phyloP scores from a whole-genome alignment of 2,888 invertebrate genomes.

The Junonia oenone region DNA sequence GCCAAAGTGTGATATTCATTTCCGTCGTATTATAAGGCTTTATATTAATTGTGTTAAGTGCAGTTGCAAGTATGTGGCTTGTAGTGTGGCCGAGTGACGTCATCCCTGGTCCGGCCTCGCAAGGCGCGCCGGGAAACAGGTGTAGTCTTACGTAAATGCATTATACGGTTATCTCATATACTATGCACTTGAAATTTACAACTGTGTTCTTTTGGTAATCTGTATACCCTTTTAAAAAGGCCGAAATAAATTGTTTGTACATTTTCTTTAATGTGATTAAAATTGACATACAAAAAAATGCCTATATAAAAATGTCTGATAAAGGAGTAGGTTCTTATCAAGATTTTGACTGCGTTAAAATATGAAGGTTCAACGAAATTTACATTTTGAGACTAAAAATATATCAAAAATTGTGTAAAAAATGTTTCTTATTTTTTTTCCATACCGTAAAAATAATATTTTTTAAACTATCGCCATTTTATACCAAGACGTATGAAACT shows the following conservation, averaged over 20 bases:
- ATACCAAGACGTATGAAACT: too few species aligned
- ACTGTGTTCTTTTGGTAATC: neutral
- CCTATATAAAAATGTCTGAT: too few species aligned
- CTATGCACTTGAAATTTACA: slow-evolving; percentile 6
- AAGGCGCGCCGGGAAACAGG: slow-evolving; percentile 19
- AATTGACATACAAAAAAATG: too few species aligned
- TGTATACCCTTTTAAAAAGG: neutral
- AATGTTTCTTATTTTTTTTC: too few species aligned
- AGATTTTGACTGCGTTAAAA: too few species aligned
- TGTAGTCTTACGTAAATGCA: slow-evolving; percentile 21
- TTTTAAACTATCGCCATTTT: too few species aligned
- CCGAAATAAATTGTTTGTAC: neutral
- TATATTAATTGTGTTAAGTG: neutral
- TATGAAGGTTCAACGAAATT: too few species aligned
- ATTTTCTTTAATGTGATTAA: neutral
- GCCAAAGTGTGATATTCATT: neutral
- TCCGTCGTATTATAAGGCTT: neutral
- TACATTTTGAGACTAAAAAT: too few species aligned
- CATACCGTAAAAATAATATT: too few species aligned
- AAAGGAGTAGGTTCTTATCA: too few species aligned
- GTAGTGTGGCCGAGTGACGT: slow-evolving; percentile 10
- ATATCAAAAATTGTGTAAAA: too few species aligned
- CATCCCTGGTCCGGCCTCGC: slow-evolving; percentile 9
- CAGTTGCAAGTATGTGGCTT: neutral
- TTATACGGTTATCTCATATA: slow-evolving; percentile 6